phyloP scores from a whole-genome alignment of 2,113 vertebrate species.

The Seriola aureovittata region DNA sequence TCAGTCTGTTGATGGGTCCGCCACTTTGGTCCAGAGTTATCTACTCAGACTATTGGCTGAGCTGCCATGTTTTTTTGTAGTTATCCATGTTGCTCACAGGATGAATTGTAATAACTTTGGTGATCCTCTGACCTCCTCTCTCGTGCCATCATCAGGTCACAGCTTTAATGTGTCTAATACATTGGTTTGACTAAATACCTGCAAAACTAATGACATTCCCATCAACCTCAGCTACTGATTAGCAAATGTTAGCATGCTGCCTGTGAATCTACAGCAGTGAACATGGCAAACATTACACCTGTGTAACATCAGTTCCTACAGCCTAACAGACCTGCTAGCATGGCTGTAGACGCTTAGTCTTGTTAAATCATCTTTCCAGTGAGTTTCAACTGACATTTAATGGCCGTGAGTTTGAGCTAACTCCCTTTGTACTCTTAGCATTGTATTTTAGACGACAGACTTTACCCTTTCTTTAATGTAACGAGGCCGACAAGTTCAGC shows the following conservation, averaged over 20 bases:
- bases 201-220: not conserved
- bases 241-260: not conserved
- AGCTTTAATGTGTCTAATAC: not conserved
- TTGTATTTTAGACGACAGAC: slow-evolving; percentile 46
- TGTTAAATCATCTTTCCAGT: slow-evolving; percentile 14
- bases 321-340: no score
- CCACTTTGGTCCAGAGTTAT: not conserved
- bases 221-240: not conserved
- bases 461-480: slow-evolving; percentile 63
- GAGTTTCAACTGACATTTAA: slow-evolving; percentile 40
- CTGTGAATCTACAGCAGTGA: not conserved
- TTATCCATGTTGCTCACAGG: not conserved
- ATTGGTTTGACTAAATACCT: not conserved
- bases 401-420: slow-evolving; percentile 32
- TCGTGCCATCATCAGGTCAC: not conserved
- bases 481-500: slow-evolving; percentile 52
- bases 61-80: not conserved
- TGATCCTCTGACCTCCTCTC: not conserved
- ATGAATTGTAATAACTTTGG: not conserved
- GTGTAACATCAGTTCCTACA: not conserved
- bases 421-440: slow-evolving; percentile 32
- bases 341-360: no score
- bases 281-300: not conserved
- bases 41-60: not conserved
- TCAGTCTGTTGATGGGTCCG: not conserved